These are phyloP conservation scores for Doris montereyensis DNA, from an alignment of 2,888 invertebrate genomes.

Conservation along the genomic window DNA sequence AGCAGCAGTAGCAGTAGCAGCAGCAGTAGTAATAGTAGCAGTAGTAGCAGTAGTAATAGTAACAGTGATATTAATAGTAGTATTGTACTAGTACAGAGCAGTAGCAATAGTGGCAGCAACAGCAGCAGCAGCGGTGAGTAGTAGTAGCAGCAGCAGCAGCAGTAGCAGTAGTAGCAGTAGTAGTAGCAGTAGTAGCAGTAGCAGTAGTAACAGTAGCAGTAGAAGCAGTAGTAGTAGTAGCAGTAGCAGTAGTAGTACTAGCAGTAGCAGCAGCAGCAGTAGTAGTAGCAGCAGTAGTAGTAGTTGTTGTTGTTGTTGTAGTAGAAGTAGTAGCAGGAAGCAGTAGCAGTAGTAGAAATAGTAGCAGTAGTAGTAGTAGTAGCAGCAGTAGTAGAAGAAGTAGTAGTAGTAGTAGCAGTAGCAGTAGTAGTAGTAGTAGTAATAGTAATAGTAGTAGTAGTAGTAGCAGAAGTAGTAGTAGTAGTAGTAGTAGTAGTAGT, in stretches of 20 bases:
- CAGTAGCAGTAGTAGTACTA: background rate
- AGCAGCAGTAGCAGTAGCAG: conserved; percentile 31
- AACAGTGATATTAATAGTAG: conserved; percentile 23
- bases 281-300: conserved; percentile 35
- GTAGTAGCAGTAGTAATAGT: background rate
- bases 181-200: background rate
- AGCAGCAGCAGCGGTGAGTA: conserved; percentile 31
- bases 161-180: conserved; percentile 10
- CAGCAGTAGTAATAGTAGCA: background rate
- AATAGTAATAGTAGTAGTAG: conserved; percentile 25
- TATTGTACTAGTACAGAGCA: conserved; percentile 22
- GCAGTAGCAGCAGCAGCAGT: conserved; percentile 4
- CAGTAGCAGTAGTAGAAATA: too few species aligned
- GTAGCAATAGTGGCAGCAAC: conserved; percentile 22
- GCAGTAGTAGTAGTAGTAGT: conserved; percentile 37
- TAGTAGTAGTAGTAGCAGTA: conserved; percentile 38
- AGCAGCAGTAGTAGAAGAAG: conserved; percentile 32
- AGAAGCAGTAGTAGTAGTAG: too few species aligned
- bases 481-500: too few species aligned
- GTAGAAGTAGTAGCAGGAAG: too few species aligned
- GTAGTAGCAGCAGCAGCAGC: background rate
- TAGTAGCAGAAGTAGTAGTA: too few species aligned
- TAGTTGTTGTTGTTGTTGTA: conserved; percentile 34
- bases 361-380: conserved; percentile 28
- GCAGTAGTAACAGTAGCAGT: background rate